phyloP scores from a whole-genome alignment of 2,113 vertebrate genomes.

The Perccottus glenii region DNA sequence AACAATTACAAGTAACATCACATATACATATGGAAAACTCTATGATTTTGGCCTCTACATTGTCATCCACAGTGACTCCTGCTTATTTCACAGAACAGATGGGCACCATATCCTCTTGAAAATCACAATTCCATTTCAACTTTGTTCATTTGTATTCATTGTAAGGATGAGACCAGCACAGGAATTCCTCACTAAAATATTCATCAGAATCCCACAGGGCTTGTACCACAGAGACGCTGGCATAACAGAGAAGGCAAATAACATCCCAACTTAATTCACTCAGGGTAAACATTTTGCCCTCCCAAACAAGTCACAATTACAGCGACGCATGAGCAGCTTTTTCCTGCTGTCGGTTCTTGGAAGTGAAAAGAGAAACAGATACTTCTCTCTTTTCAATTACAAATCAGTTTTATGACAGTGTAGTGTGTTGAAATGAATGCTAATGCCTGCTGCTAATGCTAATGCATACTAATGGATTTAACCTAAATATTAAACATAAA shows the following conservation, averaged over 20 bases:
- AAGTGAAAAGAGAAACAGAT: neutral
- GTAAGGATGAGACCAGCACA: constrained; percentile 41
- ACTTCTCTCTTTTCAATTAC: constrained; percentile 48
- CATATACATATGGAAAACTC: too few relatives aligned
- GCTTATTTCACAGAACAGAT: constrained; percentile 11
- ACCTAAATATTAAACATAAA: constrained; percentile 23
- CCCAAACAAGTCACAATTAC: constrained; percentile 64
- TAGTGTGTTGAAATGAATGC: constrained; percentile 36
- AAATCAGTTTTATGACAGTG: constrained; percentile 41
- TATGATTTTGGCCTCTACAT: neutral
- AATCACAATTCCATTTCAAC: constrained; percentile 27
- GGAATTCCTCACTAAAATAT: constrained; percentile 62
- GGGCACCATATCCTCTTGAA: constrained; percentile 4
- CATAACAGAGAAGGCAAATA: constrained; percentile 56
- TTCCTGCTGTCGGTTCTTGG: constrained; percentile 4
- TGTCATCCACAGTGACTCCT: neutral
- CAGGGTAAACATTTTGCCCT: constrained; percentile 67
- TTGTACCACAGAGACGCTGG: constrained; percentile 44
- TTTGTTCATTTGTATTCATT: constrained; percentile 69
- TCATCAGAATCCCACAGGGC: constrained; percentile 55
- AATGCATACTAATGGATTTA: constrained; percentile 52
- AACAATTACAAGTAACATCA: too few relatives aligned
- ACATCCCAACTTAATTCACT: constrained; percentile 48
- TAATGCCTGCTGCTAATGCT: constrained; percentile 44
- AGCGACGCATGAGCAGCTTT: constrained; percentile 31